A percentile compares a stretch with the other conserved stretches of the same genome.
Evolutionary conservation across 2,888 invertebrate genomes (phyloP).

Genomic region (Celastrina argiolus): DNA sequence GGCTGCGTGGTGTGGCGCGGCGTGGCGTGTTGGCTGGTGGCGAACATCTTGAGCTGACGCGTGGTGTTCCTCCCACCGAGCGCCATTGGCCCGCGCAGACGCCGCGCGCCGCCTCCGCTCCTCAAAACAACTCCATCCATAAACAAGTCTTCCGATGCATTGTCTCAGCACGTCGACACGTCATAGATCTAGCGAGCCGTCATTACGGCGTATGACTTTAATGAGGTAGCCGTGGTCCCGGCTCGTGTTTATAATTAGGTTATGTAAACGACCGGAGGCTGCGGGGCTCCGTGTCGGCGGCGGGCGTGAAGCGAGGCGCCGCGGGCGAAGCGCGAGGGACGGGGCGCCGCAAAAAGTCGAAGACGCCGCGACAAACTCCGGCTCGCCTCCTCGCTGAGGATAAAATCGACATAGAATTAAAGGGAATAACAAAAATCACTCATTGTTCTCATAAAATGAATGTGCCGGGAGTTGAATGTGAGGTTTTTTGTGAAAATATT

Average conservation of each 20-base stretch:
- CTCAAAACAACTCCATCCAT: slow-evolving; percentile 74
- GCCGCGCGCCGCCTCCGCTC: slow-evolving; percentile 68
- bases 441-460: slow-evolving; percentile 79
- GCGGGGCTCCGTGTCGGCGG: neutral
- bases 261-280: neutral
- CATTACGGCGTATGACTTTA: slow-evolving; percentile 39
- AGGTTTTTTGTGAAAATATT: slow-evolving; percentile 77
- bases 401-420: slow-evolving; percentile 78
- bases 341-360: slow-evolving; percentile 72
- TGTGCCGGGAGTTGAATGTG: slow-evolving; percentile 77
- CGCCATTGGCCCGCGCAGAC: slow-evolving; percentile 59
- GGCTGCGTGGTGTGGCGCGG: slow-evolving; percentile 43
- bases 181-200: slow-evolving; percentile 64
- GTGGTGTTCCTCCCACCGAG: slow-evolving; percentile 70
- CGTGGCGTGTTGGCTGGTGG: slow-evolving; percentile 50
- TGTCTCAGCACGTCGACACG: slow-evolving; percentile 65
- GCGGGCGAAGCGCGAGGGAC: slow-evolving; percentile 55
- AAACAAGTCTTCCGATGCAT: slow-evolving; percentile 74
- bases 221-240: neutral
- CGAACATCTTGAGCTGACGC: slow-evolving; percentile 56
- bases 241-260: slow-evolving; percentile 10
- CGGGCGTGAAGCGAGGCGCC: slow-evolving; percentile 49
- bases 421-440: slow-evolving; percentile 78
- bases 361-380: slow-evolving; percentile 72
- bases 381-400: slow-evolving; percentile 66